Evolutionary conservation across 1,140 invertebrate genomes (phyloP), one percentile per base, ranked within the genome.

Genomic region (Ceratina calcarata): DNA sequence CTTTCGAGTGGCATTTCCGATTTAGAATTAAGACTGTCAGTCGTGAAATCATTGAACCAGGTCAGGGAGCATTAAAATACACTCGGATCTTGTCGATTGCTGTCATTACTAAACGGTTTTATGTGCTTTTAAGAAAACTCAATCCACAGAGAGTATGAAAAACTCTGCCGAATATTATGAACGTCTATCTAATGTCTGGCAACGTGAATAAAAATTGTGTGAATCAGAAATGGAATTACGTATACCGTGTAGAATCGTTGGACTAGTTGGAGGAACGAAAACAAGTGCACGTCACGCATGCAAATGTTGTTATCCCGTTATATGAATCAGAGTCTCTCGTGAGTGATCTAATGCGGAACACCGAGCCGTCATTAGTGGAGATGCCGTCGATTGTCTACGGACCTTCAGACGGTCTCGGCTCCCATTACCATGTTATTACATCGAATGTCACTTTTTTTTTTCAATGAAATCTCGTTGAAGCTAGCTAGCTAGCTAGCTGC

Each of bases 341-440:
- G 58, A 27, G 55, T 72, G 68, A 78, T 78, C 68, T 72, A 78
- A 78, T 24, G 22, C 68, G 24, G 49, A 71, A 37, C 67, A 77
- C 22, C 27, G 45, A 69, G 51, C 0, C 24, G 18, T 27, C 7
- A 22, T 18, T 78, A 71, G 76, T 55, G 62, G 45, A 69, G 57
- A 78, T 15, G 20, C 27, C 49, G 67, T 8, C 16, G 49, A 61
- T 61, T 62, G 57, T 62, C 6, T 67, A 53, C 24, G 68, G 60
- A 64, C 76, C 76, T 78, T 78, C 76, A 8, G 16, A 1, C 0
- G 45, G 55, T 51, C 74, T 69, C 55, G 58, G 32, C 32, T 37
- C 16, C 45, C 58, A 71, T 78, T 71, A 78, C 58, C 76, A 71
- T 78, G 68, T 78, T 78, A 78, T 78, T 78, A 78, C 53, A 78